Evolutionary conservation across 2,888 invertebrate species (phyloP), one percentile per base, ranked within the genome.

Genomic region (Lacanobia oleracea): DNA sequence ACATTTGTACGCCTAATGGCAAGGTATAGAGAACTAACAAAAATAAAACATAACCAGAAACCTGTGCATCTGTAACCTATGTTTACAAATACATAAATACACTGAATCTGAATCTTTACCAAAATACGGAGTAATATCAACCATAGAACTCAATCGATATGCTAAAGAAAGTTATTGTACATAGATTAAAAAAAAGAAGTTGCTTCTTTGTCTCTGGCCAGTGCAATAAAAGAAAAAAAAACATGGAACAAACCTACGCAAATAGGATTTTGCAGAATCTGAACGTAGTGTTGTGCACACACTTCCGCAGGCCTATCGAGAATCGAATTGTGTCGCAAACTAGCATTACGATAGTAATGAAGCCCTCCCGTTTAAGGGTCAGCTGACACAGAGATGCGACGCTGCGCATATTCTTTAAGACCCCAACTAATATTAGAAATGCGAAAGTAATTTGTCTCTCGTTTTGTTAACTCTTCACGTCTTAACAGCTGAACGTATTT

Each of bases 231-330:
- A 70, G 7, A 37, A 18, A 33, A 43, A 21, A 18, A 74, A 40
- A n/a, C n/a, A 67, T n/a, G 14, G 33, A 0, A 2, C 9, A 18
- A 43, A 50, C 6, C 2, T 63, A 48, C n/a, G 33, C 45, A 64
- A 70, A 66, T 66, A 21, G 9, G 14, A 37, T 78, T 67, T 77
- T 74, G 60, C 62, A 83, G 81, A 80, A 83, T 77, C 21, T 14
- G 4, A 56, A 48, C 48, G 9, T 43, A 67, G 14, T 70, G 21
- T 67, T 51, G 62, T 68, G 27, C 40, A 53, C 57, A 69, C 33
- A 79, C 60, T 68, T 72, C 72, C 63, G 69, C 66, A 27, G 40
- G 67, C 74, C 43, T 86, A 83, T 73, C 76, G 66, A 66, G 75
- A 77, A 74, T 72, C 51, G 54, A 72, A 71, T 54, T 67, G 40